Conservation (phyloP, 2,113 vertebrate genomes). For the Xiphorhynchus elegans region DNA sequence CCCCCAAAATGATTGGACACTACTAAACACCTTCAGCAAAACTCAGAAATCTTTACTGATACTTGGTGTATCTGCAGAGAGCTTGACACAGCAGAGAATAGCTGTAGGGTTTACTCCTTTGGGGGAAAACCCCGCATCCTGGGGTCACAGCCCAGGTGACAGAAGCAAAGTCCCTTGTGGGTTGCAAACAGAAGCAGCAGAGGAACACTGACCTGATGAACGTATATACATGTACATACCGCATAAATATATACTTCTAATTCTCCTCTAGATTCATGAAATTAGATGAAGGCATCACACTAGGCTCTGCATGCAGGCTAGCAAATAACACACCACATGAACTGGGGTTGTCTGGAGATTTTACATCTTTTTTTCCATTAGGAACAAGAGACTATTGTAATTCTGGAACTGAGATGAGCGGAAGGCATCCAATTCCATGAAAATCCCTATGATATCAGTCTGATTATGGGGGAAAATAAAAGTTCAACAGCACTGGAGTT, state of each 20-base stretch:
- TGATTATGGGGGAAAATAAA: not conserved
- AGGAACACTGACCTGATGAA: not conserved
- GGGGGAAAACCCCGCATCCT: not conserved
- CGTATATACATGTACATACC: fast-evolving
- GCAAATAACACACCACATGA: not conserved
- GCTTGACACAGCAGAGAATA: not conserved
- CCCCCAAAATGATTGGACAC: not conserved
- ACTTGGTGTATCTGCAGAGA: not conserved
- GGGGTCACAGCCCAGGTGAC: not conserved
- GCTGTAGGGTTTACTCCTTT: not conserved
- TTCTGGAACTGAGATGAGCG: slow-evolving; percentile 19
- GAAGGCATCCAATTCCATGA: not conserved
- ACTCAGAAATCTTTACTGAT: not conserved
- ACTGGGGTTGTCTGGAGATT: not conserved
- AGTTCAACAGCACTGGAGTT: not conserved
- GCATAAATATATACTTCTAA: not conserved
- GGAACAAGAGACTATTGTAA: slow-evolving; percentile 27
- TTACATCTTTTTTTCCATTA: slow-evolving; percentile 36
- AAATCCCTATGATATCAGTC: slow-evolving; percentile 39
- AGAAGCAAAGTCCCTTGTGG: not conserved
- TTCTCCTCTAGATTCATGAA: not conserved
- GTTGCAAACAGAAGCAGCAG: not conserved
- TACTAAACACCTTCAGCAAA: not conserved
- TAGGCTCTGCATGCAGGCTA: not conserved
- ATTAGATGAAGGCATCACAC: not conserved